Evolutionary conservation across 2,113 vertebrate species (phyloP).

Genomic region (Eublepharis macularius): DNA sequence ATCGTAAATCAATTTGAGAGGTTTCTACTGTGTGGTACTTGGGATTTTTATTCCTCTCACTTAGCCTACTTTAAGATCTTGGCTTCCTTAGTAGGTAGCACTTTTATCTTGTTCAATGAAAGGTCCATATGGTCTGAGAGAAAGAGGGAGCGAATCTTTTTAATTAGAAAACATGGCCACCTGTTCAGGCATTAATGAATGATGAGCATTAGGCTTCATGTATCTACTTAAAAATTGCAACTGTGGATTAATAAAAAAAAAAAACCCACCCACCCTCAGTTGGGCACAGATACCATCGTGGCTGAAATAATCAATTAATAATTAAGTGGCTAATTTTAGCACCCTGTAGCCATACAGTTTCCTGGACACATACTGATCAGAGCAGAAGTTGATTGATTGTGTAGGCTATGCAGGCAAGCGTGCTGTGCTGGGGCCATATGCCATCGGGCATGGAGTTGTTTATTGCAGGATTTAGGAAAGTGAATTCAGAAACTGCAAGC

Average conservation of each 20-base stretch:
- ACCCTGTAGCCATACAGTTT: constrained; percentile 24
- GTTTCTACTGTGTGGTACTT: not conserved
- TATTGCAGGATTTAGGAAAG: constrained; percentile 29
- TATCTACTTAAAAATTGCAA: constrained; percentile 59
- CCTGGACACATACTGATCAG: constrained; percentile 14
- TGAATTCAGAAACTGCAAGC: constrained; percentile 27
- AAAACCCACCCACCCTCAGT: not conserved
- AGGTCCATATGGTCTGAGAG: constrained; percentile 61
- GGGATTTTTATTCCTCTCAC: constrained; percentile 55
- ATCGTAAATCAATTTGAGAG: not conserved
- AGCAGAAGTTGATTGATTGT: constrained; percentile 65
- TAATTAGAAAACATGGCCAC: constrained; percentile 64
- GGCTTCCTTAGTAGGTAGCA: constrained; percentile 58
- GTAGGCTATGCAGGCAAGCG: constrained; percentile 1
- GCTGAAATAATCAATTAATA: constrained; percentile 71
- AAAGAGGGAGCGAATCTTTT: constrained; percentile 51
- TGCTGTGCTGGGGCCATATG: constrained; percentile 24
- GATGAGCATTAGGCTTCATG: constrained; percentile 41
- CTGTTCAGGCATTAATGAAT: constrained; percentile 65
- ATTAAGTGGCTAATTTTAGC: constrained; percentile 71
- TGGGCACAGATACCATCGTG: constrained; percentile 14
- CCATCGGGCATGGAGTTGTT: constrained; percentile 3
- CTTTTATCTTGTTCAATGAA: constrained; percentile 62
- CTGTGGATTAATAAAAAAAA: constrained; percentile 35
- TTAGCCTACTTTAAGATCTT: constrained; percentile 37